These are phyloP conservation scores for Thamnophis sirtalis DNA, from an alignment of 2,113 vertebrate species.

Conservation along the genomic window DNA sequence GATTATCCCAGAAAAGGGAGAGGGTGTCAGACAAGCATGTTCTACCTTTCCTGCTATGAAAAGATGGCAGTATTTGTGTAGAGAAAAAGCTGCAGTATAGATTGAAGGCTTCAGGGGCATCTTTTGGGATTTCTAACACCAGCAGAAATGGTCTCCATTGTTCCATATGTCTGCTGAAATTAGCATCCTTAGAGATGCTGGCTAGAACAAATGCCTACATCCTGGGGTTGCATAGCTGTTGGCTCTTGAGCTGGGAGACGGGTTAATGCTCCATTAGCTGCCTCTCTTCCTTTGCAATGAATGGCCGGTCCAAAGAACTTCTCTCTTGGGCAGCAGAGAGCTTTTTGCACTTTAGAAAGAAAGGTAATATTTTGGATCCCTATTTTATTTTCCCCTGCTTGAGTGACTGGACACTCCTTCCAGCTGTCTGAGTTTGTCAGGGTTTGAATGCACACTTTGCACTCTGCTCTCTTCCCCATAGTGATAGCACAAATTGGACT, in stretches of 20 bases:
- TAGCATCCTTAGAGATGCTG: conserved; percentile 26
- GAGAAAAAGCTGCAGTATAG: conserved; percentile 49
- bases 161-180: background rate
- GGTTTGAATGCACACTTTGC: conserved; percentile 58
- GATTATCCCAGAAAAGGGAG: background rate
- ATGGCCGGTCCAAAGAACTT: conserved; percentile 78
- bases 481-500: conserved; percentile 65
- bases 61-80: conserved; percentile 14
- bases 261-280: conserved; percentile 32
- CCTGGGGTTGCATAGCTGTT: conserved; percentile 9
- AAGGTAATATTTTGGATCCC: conserved; percentile 67
- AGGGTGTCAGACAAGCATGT: background rate
- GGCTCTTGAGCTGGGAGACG: conserved; percentile 32
- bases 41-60: background rate
- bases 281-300: conserved; percentile 73
- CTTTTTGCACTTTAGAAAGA: conserved; percentile 78
- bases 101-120: conserved; percentile 54
- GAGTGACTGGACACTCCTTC: conserved; percentile 55
- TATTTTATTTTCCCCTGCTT: conserved; percentile 58
- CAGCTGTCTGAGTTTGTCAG: conserved; percentile 47
- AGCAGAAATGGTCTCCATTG: background rate
- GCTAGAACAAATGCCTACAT: background rate
- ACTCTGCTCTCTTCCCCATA: conserved; percentile 55
- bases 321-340: conserved; percentile 80
- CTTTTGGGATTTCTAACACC: conserved; percentile 46